Conservation (phyloP, 2,113 vertebrate genomes). For the Tauraco erythrolophus region DNA sequence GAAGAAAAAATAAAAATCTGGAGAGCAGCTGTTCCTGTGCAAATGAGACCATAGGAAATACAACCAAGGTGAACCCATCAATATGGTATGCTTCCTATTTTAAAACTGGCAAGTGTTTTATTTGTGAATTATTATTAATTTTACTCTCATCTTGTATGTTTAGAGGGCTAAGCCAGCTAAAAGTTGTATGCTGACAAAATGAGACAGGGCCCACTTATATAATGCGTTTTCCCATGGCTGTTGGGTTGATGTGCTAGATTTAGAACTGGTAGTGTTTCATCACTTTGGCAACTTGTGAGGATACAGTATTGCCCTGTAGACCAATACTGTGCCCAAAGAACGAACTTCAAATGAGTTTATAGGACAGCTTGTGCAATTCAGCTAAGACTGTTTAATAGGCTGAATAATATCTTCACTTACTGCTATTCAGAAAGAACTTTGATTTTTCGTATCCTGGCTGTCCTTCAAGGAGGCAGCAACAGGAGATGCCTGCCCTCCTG, state of each 20-base stretch:
- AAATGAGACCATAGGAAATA: neutral
- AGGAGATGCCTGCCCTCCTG: neutral
- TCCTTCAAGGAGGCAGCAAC: neutral
- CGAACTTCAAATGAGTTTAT: neutral
- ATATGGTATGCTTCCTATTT: neutral
- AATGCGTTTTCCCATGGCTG: neutral
- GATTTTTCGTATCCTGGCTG: neutral
- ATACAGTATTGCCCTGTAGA: neutral
- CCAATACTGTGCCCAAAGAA: neutral
- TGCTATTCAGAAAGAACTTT: neutral
- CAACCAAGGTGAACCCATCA: neutral
- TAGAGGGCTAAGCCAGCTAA: slow-evolving; percentile 3
- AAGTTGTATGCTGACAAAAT: neutral
- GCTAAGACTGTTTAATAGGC: neutral
- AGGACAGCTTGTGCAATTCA: neutral
- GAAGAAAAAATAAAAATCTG: neutral
- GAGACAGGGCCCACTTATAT: neutral
- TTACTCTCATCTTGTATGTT: neutral
- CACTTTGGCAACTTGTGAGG: neutral
- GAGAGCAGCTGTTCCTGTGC: neutral
- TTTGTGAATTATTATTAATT: slow-evolving; percentile 6
- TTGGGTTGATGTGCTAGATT: slow-evolving; percentile 13
- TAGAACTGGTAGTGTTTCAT: slow-evolving; percentile 34
- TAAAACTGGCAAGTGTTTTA: slow-evolving; percentile 3
- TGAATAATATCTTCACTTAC: neutral